phyloP scores from a whole-genome alignment of 2,113 vertebrate genomes.

The Gymnogyps californianus region DNA sequence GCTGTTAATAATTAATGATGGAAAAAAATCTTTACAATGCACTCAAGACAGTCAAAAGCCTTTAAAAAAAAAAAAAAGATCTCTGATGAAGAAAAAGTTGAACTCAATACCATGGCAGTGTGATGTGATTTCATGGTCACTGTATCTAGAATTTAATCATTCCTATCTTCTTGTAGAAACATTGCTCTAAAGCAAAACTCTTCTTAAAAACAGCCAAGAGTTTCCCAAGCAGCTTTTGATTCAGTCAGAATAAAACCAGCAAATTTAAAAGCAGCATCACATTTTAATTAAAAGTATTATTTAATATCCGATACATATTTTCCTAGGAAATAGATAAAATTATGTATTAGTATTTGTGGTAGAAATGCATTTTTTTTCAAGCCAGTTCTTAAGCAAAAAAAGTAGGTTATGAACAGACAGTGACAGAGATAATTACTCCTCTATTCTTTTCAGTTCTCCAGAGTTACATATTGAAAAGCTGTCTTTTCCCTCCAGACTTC shows the following conservation, averaged over 20 bases:
- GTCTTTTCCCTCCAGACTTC: background rate
- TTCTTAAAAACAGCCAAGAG: background rate
- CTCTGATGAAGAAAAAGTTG: background rate
- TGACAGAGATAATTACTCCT: background rate
- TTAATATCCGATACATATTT: background rate
- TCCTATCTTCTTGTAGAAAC: background rate
- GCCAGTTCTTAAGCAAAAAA: background rate
- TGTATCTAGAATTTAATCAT: background rate
- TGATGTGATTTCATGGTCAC: background rate
- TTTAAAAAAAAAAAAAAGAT: background rate
- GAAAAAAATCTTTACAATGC: background rate
- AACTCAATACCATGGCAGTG: background rate
- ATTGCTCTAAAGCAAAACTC: background rate
- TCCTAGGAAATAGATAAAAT: background rate
- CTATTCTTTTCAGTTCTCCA: background rate
- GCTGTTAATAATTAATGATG: background rate
- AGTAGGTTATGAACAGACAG: background rate
- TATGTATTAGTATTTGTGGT: background rate
- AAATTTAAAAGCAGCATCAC: background rate
- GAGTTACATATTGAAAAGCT: background rate
- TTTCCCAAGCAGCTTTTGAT: background rate
- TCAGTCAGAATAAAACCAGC: background rate
- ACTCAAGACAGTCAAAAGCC: background rate
- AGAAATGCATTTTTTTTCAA: background rate
- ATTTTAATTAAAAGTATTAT: background rate